Percentiles rank a stretch among this genome's conserved stretches.
Evolutionary conservation across 2,888 invertebrate genomes (phyloP).

Genomic region (Leptarthrus brevirostris): DNA sequence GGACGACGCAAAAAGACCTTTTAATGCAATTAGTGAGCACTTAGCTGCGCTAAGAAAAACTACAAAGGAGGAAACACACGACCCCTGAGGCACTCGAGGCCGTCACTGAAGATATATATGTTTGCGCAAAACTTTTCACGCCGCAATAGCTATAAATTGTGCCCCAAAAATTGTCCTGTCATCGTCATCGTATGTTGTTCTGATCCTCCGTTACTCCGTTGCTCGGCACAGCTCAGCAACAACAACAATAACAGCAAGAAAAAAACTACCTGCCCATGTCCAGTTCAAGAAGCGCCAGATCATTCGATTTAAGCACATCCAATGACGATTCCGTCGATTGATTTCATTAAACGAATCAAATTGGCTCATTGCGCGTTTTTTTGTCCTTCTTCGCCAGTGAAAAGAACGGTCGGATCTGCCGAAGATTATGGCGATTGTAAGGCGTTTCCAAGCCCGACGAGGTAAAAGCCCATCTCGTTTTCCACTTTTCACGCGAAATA

Average conservation of each 20-base stretch:
- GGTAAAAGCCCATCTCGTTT: slow-evolving; percentile 2
- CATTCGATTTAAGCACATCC: slow-evolving; percentile 40
- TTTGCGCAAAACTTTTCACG: slow-evolving; percentile 23
- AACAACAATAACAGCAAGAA: no score
- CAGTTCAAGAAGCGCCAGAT: slow-evolving; percentile 8
- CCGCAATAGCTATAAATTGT: neutral
- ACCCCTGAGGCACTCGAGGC: neutral
- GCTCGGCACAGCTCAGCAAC: no score
- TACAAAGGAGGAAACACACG: neutral
- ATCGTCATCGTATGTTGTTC: neutral
- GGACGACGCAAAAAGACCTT: neutral
- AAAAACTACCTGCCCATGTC: neutral
- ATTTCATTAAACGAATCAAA: slow-evolving; percentile 34
- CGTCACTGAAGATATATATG: slow-evolving; percentile 22
- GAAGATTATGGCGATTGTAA: neutral
- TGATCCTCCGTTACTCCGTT: no score
- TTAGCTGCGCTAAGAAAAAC: neutral
- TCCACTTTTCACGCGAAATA: slow-evolving; percentile 46
- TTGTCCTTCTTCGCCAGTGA: neutral
- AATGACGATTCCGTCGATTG: slow-evolving; percentile 21
- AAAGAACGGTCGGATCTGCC: neutral
- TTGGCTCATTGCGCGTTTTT: slow-evolving; percentile 14
- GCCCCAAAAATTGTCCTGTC: neutral
- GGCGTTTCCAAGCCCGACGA: neutral
- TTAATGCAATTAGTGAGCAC: slow-evolving; percentile 18